Percentiles rank a stretch among this genome's conserved stretches.
Evolutionary conservation across 2,113 vertebrate species (phyloP).

Genomic region (Silurus meridionalis): DNA sequence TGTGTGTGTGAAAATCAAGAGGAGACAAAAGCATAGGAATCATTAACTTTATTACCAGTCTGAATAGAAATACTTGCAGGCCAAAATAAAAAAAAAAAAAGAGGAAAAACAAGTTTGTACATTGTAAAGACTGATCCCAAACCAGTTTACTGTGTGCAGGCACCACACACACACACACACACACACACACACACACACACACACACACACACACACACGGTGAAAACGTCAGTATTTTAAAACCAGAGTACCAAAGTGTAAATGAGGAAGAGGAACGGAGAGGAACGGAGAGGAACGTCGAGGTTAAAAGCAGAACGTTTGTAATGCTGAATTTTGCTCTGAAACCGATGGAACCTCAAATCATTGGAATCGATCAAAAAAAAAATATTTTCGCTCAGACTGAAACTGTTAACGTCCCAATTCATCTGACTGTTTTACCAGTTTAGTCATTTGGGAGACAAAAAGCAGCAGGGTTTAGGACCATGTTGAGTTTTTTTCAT

Average conservation of each 20-base stretch:
- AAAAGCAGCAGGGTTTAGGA: background rate
- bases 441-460: background rate
- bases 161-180: constrained; percentile 47
- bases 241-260: constrained; percentile 51
- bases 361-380: too few relatives aligned
- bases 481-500: background rate
- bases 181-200: constrained; percentile 43
- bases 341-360: background rate
- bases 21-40: constrained; percentile 24
- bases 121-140: constrained; percentile 55
- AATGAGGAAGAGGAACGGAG: constrained; percentile 41
- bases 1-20: too few relatives aligned
- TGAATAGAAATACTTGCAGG: constrained; percentile 54
- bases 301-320: constrained; percentile 61
- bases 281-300: constrained; percentile 42
- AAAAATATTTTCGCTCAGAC: background rate
- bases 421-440: background rate
- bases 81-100: constrained; percentile 54
- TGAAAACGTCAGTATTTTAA: constrained; percentile 42
- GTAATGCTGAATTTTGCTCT: constrained; percentile 65
- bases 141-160: constrained; percentile 42
- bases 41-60: constrained; percentile 55
- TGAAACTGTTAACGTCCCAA: background rate
- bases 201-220: constrained; percentile 34
- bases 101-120: constrained; percentile 50